Base-by-base conservation (phyloP, 2,888 invertebrate species). In the Perithous albicinctus region DNA sequence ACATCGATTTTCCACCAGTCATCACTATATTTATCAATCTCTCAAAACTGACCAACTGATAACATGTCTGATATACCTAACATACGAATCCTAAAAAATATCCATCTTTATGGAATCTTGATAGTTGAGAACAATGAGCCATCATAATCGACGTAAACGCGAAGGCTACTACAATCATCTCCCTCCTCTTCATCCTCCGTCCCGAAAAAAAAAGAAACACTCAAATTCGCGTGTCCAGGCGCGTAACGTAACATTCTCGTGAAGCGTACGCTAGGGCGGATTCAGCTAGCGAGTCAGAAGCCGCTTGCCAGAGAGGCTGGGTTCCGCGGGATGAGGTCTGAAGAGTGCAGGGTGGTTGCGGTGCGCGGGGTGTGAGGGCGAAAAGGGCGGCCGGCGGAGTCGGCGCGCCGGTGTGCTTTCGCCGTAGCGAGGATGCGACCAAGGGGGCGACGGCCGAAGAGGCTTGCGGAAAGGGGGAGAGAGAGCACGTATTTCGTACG, bases 231-330 rank as follows among this genome's bases (percentile, higher is more conserved):
- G 29, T 59, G 59, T 59, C 59, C 35, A 59, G 81, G 78, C 85
- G 85, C 83, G 86, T 87, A 85, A 88, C 88, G 88, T 88, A 88
- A 87, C 88, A 88, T 89, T 90, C 90, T 89, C 90, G 86, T 89
- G 86, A 88, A 87, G 82, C 54, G 78, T 64, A 88, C 84, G 41
- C 67, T 63, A 10, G 26, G 23, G 61, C 38, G 69, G 69, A 54
- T 84, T 78, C 75, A 82, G 78, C 85, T 69, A 56, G 78, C 66
- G 73, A 67, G 78, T 35, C 64, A 20, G 64, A 59, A 59, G 64
- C 63, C 69, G 56, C 38, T 56, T 38, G 69, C 23, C 69, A 35
- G 77, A 35, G 77, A 56, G 48, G 78, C 41, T 35, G 54, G 20
- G 41, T 15, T 54, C 46, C 48, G 35, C 12, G 41, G 56, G 63